These are phyloP conservation scores for Nothura maculosa DNA, from an alignment of 2,797 vertebrate species.

Conservation along the genomic window DNA sequence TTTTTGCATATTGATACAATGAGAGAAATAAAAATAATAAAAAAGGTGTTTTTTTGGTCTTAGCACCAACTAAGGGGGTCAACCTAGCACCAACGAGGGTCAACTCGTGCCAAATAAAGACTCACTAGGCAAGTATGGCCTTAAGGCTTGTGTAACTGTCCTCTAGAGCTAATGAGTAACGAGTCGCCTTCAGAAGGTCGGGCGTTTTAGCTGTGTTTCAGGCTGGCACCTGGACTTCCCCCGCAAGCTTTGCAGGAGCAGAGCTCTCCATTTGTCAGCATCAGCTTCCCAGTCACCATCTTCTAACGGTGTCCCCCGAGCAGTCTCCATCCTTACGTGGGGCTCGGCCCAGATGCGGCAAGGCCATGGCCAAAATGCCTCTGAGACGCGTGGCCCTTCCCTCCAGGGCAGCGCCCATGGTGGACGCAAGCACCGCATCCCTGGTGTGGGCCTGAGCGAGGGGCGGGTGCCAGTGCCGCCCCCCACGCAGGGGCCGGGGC, in stretches of 20 bases:
- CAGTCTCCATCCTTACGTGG: not conserved
- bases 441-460: rapidly evolving
- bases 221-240: not conserved
- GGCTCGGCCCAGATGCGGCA: rapidly evolving
- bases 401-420: rapidly evolving
- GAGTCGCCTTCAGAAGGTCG: not conserved
- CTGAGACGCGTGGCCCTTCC: not conserved
- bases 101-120: too few species aligned
- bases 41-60: not conserved
- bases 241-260: not conserved
- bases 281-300: not conserved
- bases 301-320: not conserved
- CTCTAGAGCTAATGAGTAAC: not conserved
- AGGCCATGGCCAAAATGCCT: not conserved
- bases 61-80: too few species aligned
- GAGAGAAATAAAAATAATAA: not conserved
- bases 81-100: not conserved
- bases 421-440: rapidly evolving
- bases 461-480: too few species aligned
- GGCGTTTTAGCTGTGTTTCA: not conserved
- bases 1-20: not conserved
- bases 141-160: not conserved
- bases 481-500: too few species aligned
- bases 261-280: rapidly evolving
- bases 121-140: not conserved